Conservation (phyloP, 2,797 vertebrate species). For the Catharus ustulatus region DNA sequence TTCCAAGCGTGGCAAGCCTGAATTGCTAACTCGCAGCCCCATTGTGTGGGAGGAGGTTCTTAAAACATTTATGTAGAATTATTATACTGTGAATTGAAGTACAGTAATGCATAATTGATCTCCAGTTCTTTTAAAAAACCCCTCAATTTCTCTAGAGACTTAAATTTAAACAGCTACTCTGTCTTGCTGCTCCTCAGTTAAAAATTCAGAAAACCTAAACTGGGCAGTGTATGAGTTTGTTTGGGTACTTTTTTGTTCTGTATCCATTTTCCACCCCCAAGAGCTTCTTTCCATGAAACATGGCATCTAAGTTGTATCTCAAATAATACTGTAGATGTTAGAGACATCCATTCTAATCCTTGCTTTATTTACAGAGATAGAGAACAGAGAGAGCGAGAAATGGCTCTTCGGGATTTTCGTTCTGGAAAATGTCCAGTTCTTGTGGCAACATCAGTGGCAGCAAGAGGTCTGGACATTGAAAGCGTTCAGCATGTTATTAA, state of each 20-base stretch:
- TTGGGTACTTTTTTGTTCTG: too few species aligned
- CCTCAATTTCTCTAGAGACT: fast-evolving
- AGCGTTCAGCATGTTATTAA: slow-evolving; percentile 95
- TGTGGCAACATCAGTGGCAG: slow-evolving; percentile 93
- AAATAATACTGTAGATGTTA: neutral
- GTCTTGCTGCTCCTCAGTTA: neutral
- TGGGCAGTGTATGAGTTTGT: fast-evolving
- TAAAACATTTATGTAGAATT: neutral
- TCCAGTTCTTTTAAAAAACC: neutral
- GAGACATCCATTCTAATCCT: neutral
- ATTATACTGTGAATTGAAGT: neutral
- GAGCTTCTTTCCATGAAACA: neutral
- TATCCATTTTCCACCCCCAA: fast-evolving
- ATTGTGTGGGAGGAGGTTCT: neutral
- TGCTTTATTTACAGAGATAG: slow-evolving; percentile 80
- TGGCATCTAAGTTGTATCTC: neutral
- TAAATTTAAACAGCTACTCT: neutral
- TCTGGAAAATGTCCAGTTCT: slow-evolving; percentile 87
- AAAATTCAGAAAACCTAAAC: neutral
- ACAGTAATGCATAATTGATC: neutral
- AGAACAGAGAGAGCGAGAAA: slow-evolving; percentile 89
- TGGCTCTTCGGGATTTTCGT: slow-evolving; percentile 87
- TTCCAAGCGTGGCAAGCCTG: neutral
- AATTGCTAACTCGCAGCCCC: neutral
- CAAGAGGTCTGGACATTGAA: slow-evolving; percentile 92